These are phyloP conservation scores for Tauraco erythrolophus DNA, from an alignment of 2,113 vertebrate genomes.

Conservation along the genomic window DNA sequence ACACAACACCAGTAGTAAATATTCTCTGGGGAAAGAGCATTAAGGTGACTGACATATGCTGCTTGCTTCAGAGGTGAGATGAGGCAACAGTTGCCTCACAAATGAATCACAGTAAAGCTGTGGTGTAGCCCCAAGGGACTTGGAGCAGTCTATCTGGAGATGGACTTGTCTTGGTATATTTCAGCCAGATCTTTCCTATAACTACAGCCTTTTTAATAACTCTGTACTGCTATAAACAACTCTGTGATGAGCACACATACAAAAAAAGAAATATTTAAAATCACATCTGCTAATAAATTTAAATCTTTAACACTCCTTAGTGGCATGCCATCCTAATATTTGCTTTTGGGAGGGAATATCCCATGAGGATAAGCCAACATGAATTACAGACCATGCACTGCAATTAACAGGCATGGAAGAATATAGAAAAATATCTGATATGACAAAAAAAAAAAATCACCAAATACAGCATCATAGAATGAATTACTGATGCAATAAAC, in stretches of 20 bases:
- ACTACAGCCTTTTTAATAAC: neutral
- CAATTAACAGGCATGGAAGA: neutral
- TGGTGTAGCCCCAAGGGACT: neutral
- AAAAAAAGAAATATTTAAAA: neutral
- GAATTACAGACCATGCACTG: neutral
- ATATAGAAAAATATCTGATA: neutral
- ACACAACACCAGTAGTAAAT: neutral
- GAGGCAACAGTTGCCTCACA: neutral
- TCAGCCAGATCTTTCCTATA: neutral
- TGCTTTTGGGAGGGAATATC: neutral
- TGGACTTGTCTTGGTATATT: neutral
- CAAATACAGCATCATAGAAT: neutral
- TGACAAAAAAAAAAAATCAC: neutral
- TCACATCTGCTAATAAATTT: neutral
- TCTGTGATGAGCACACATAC: neutral
- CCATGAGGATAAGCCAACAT: neutral
- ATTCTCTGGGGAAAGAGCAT: neutral
- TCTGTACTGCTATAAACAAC: neutral
- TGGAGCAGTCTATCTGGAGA: neutral
- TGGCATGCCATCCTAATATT: neutral
- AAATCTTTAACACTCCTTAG: neutral
- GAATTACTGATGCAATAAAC: neutral
- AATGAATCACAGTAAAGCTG: neutral
- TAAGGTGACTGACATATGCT: neutral
- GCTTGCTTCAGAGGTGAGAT: neutral